These are phyloP conservation scores for Apolygus lucorum DNA, from an alignment of 1,140 invertebrate genomes.

Conservation along the genomic window DNA sequence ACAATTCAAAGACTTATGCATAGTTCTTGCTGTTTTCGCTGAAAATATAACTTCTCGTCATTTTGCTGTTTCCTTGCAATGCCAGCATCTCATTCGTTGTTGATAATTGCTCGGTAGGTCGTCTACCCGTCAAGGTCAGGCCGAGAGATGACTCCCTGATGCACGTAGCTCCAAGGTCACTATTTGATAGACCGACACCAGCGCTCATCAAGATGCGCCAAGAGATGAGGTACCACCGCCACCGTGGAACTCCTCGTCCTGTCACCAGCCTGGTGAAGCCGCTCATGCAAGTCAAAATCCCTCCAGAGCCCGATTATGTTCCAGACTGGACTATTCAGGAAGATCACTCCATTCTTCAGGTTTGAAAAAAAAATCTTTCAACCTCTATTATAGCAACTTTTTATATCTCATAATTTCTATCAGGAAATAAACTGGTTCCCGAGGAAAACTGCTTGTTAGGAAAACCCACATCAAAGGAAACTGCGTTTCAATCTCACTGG, in stretches of 20 bases:
- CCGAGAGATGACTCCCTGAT: constrained; percentile 62
- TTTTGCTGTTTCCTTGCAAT: too few relatives aligned
- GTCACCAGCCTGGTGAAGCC: constrained; percentile 49
- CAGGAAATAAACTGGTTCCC: too few relatives aligned
- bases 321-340: constrained; percentile 85
- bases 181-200: constrained; percentile 79
- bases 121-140: constrained; percentile 41
- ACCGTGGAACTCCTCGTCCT: constrained; percentile 52
- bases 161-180: constrained; percentile 61
- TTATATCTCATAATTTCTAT: too few relatives aligned
- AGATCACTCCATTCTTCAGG: constrained; percentile 72
- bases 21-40: too few relatives aligned
- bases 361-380: too few relatives aligned
- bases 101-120: constrained; percentile 26
- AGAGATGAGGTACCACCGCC: constrained; percentile 66
- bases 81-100: too few relatives aligned
- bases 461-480: too few relatives aligned
- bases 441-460: too few relatives aligned
- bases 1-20: background rate
- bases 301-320: constrained; percentile 52
- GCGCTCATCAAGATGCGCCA: constrained; percentile 65
- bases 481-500: too few relatives aligned
- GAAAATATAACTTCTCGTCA: too few relatives aligned
- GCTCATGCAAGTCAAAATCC: constrained; percentile 44
- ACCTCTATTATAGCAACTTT: too few relatives aligned